Conservation (phyloP, 2,113 vertebrate genomes). For the Vidua chalybeata region DNA sequence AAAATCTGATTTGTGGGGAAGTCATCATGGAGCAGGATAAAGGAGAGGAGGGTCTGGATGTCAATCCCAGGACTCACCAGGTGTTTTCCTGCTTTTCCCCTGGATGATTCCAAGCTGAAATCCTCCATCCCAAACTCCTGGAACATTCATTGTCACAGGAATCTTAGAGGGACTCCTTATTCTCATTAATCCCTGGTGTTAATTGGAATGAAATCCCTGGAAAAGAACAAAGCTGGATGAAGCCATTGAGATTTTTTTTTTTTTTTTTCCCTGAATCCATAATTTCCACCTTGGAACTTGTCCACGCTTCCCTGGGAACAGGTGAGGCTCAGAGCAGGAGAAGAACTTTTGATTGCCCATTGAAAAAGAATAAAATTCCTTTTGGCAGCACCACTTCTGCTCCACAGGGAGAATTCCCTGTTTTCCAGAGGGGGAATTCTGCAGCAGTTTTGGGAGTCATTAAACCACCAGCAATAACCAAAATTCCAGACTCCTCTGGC, state of each 20-base stretch:
- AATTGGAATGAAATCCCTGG: neutral
- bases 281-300: neutral
- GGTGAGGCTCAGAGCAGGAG: neutral
- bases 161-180: neutral
- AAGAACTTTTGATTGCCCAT: neutral
- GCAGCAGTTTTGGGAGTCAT: fast-evolving
- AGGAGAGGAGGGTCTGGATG: neutral
- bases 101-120: neutral
- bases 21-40: neutral
- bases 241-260: fast-evolving
- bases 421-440: neutral
- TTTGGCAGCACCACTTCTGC: neutral
- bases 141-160: neutral
- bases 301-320: neutral
- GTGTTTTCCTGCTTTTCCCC: neutral
- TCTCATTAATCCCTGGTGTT: neutral
- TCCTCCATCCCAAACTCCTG: neutral
- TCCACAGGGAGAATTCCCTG: neutral
- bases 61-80: neutral
- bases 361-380: neutral
- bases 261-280: neutral
- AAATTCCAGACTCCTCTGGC: neutral
- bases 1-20: neutral
- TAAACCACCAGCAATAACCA: neutral
- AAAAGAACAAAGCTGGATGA: neutral